Base-by-base conservation (phyloP, 2,888 invertebrate genomes). In the Drosophila paramelanica region DNA sequence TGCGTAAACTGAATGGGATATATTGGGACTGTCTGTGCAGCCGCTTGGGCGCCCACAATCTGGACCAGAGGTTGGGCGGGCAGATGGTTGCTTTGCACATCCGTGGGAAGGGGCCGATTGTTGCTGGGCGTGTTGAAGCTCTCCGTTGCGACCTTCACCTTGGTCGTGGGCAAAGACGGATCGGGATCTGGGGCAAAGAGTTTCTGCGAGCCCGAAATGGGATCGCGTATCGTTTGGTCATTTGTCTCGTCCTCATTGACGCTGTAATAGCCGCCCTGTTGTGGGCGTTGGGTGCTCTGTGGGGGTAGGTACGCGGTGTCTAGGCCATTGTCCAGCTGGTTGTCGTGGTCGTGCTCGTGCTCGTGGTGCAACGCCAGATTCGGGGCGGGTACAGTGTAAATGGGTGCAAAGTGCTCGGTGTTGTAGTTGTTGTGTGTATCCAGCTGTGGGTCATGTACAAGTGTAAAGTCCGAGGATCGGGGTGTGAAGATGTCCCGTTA, bases 341-440 rank as follows among this genome's bases (percentile, higher is more conserved):
- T 92, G 62, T 90, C 90, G 67, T 81, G 90, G 65, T 91, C 91
- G 60, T 17, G 17, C 17, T 17, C 17, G 67, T 81, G 90, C 64
- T 91, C 91, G 60, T 91, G 90, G 60, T 90, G 89, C 47, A 89
- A 62, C 46, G 77, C 81, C 42, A 97, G 93, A 93, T 97, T 96
- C 8, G 97, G 97, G 25, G 97, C 97, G 88, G 96, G 96, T 76
- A 97, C 96, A 10, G 97, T 96, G 92, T 96, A 96, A 90, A 97
- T 97, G 2, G 96, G 96, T 80, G 96, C 96, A 89, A 94, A 97
- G 93, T 97, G 97, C 93, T 97, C 97, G 83, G 97, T 97, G 94
- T 98, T 97, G 95, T 90, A 91, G 65, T 87, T 89, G 45, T 78
- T 80, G 61, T 91, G 90, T 58, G 87, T 76, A 55, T 91, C 90